Base-by-base conservation (phyloP, 2,888 invertebrate genomes). In the Dromius quadrimaculatus region DNA sequence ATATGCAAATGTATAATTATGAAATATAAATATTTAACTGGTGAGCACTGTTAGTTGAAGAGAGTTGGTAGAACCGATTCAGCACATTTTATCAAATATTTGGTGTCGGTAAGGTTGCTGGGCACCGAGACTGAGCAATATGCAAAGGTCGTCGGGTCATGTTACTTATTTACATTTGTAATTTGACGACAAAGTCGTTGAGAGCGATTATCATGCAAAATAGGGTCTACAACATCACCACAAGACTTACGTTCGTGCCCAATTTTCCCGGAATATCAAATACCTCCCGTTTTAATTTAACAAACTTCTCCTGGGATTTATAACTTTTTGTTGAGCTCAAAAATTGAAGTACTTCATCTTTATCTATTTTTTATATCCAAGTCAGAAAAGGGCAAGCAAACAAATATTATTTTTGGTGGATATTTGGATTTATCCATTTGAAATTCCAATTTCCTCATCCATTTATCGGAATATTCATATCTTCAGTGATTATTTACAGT, bases 181-280 rank as follows among this genome's bases (percentile, higher is more conserved):
- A 68, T 68, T 68, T 68, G 59, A 68, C 59, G 68, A 68, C 68
- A 68, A 68, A 68, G 68, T 68, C 68, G 45, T 68, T 68, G 43
- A 15, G 6, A 59, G 28, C 68, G 68, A 68, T 68, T 68, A 68
- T 68, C 68, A 68, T 68, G 68, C 68, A 68, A 68, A 68, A 59
- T 59, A 59, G 15, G 28, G 45, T 68, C 45, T 59, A 59, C 59
- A 65, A 65, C 38, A 65, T 65, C 54, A 65, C 36, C 19, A 20
- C 43, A 59, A 23, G 59, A 68, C 41, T 68, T 68, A 68, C 68
- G 59, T 57, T 68, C 59, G 59, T 68, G 45, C 45, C 32, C 38
- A 34, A 15, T 45, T 38, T 57, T 41, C 38, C 19, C 9, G 11
- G 59, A 41, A 68, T 68, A 41, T n/a, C 32, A 36, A 68, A 68